Percentiles rank a stretch among this genome's conserved stretches.
phyloP scores from a whole-genome alignment of 23 tunicate genomes.

The Ascidia mentula region DNA sequence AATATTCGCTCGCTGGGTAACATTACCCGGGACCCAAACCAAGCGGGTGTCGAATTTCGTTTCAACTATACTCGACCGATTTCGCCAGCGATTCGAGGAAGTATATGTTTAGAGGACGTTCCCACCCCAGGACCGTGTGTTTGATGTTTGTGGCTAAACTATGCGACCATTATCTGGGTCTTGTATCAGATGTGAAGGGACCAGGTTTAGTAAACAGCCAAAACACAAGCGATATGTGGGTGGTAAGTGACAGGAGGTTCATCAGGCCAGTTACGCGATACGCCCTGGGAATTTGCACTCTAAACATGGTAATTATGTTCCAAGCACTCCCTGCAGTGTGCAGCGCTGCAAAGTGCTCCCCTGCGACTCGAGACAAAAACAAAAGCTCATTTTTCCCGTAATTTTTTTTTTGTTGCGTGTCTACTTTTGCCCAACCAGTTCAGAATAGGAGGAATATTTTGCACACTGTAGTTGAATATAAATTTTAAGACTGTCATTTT shows the following conservation, averaged over 20 bases:
- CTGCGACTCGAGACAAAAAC: no score
- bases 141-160: slow-evolving; percentile 1
- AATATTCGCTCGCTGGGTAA: neutral
- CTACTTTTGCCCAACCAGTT: no score
- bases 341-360: no score
- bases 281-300: neutral
- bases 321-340: no score
- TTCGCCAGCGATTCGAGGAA: neutral
- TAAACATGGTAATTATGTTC: neutral
- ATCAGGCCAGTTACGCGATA: neutral
- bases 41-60: neutral
- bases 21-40: neutral
- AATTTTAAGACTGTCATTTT: no score
- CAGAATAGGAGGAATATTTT: no score
- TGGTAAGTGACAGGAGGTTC: neutral
- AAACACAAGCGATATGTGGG: neutral
- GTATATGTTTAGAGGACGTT: neutral
- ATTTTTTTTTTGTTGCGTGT: no score
- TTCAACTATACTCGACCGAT: neutral
- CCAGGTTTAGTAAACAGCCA: neutral
- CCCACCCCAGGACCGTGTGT: neutral
- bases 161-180: neutral
- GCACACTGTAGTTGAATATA: no score
- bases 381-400: no score
- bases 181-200: neutral